phyloP scores from a whole-genome alignment of 2,888 invertebrate species.

The Calephelis perditalis region DNA sequence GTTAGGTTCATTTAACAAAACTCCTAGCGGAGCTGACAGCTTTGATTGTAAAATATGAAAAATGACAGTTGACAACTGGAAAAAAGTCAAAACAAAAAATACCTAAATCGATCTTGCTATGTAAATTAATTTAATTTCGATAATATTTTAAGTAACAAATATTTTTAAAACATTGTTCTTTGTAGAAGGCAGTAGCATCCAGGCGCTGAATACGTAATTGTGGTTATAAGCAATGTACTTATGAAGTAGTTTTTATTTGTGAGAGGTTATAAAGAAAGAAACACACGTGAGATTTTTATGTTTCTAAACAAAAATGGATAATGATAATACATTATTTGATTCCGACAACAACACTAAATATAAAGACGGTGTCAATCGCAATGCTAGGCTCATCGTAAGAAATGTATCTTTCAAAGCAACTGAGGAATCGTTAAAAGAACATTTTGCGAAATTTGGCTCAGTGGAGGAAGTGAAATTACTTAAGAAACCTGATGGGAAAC shows the following conservation, averaged over 20 bases:
- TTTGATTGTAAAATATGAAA: too few species aligned
- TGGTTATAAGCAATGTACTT: too few species aligned
- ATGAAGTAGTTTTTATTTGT: not conserved
- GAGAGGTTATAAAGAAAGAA: not conserved
- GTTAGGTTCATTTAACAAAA: too few species aligned
- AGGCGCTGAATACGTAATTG: too few species aligned
- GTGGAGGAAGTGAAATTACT: constrained; percentile 87
- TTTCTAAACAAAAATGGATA: constrained; percentile 24
- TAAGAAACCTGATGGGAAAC: constrained; percentile 86
- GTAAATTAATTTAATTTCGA: too few species aligned
- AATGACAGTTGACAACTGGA: too few species aligned
- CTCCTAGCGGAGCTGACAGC: too few species aligned
- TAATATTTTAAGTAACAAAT: too few species aligned
- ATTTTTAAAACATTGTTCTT: too few species aligned
- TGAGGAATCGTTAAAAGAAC: constrained; percentile 83
- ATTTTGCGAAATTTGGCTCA: constrained; percentile 87
- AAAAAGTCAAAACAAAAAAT: too few species aligned
- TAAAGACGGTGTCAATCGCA: constrained; percentile 41
- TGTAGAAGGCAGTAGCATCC: too few species aligned
- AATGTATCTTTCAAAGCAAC: constrained; percentile 88
- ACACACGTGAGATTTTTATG: constrained; percentile 3
- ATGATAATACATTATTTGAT: constrained; percentile 31
- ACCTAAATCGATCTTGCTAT: too few species aligned
- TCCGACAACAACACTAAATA: constrained; percentile 38
- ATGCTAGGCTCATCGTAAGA: constrained; percentile 83